A percentile compares a stretch with the other conserved stretches of the same genome.
Conservation (phyloP, 2,888 invertebrate genomes). For the Leucophenga maculata region DNA sequence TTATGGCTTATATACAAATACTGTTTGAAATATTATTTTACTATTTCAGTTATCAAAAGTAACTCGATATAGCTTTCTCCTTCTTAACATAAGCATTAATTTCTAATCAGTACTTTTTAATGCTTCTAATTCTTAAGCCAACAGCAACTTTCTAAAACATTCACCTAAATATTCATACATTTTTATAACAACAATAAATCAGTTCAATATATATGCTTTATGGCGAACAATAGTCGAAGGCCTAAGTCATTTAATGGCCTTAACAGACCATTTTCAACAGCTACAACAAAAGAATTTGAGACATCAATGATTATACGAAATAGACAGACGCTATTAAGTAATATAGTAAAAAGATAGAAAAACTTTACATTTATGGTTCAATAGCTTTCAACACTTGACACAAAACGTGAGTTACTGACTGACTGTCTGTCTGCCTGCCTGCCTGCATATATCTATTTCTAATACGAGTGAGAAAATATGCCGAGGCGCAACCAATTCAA, state of each 20-base stretch:
- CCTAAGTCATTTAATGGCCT: conserved; percentile 6
- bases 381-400: not conserved
- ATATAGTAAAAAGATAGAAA: too few species aligned
- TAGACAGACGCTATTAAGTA: too few species aligned
- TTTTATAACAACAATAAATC: conserved; percentile 15
- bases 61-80: too few species aligned
- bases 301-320: too few species aligned
- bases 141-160: conserved; percentile 12
- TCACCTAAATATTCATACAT: not conserved
- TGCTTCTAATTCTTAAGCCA: not conserved
- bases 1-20: not conserved
- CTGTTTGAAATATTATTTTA: too few species aligned
- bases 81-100: too few species aligned
- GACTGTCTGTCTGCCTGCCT: too few species aligned
- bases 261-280: conserved; percentile 3
- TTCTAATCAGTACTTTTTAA: not conserved
- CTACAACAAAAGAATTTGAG: not conserved
- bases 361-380: too few species aligned
- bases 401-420: not conserved
- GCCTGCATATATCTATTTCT: too few species aligned
- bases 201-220: not conserved
- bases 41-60: too few species aligned
- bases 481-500: not conserved
- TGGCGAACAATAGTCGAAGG: not conserved
- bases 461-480: too few species aligned